Percentiles rank a stretch among this genome's conserved stretches.
These are phyloP conservation scores for Toxotes chatareus DNA, from an alignment of 2,113 vertebrate genomes.

Conservation along the genomic window DNA sequence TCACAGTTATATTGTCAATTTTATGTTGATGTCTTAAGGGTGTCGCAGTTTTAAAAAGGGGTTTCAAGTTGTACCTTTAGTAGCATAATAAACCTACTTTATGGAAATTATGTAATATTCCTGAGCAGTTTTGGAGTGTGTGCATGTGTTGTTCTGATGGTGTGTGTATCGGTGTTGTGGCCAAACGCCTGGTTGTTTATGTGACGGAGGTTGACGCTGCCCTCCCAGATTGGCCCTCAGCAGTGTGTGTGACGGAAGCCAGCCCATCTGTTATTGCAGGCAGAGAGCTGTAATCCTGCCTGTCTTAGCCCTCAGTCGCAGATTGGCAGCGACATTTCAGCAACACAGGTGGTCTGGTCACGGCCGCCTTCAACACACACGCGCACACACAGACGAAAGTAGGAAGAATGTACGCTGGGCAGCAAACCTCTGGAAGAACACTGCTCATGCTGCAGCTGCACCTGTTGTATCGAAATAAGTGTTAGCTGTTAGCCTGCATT, in stretches of 20 bases:
- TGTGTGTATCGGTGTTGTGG: slow-evolving; percentile 18
- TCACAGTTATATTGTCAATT: no score
- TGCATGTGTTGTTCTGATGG: slow-evolving; percentile 30
- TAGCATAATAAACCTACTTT: neutral
- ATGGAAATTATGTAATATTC: slow-evolving; percentile 16
- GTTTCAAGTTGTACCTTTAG: neutral
- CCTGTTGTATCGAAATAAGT: neutral
- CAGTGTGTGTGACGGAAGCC: slow-evolving; percentile 60
- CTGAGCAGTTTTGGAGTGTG: neutral
- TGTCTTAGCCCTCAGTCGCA: slow-evolving; percentile 40
- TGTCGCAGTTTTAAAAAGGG: neutral
- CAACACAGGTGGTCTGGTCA: slow-evolving; percentile 57
- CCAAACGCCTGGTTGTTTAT: slow-evolving; percentile 53
- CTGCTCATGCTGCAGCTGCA: neutral
- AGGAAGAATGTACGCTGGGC: neutral
- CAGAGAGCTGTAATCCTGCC: slow-evolving; percentile 64
- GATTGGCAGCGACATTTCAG: slow-evolving; percentile 51
- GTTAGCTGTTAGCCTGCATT: no score
- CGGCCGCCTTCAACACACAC: neutral
- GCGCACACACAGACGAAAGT: neutral
- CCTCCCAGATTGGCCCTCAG: slow-evolving; percentile 62
- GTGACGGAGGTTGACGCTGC: slow-evolving; percentile 51
- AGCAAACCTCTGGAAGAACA: slow-evolving; percentile 21
- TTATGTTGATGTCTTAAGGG: no score
- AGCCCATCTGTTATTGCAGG: slow-evolving; percentile 73